These are phyloP conservation scores for Streptopelia turtur DNA, from an alignment of 2,797 vertebrate genomes.

Conservation along the genomic window DNA sequence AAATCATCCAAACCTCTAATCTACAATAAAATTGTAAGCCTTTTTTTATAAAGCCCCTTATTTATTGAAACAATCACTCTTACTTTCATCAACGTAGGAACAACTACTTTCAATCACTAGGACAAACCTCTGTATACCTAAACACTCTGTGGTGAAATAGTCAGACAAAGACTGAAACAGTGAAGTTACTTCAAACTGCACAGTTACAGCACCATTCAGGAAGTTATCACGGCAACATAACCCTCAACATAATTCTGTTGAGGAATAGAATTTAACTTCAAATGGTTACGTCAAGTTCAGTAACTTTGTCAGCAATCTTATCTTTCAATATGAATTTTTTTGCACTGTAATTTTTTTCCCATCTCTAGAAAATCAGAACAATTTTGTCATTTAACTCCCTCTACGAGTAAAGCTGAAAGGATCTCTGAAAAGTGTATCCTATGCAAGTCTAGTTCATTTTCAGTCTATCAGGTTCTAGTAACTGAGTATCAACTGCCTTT, in stretches of 20 bases:
- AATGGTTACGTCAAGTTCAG: not conserved
- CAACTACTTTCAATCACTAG: not conserved
- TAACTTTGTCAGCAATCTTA: not conserved
- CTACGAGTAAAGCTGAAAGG: not conserved
- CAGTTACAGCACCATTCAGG: not conserved
- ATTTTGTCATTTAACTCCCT: not conserved
- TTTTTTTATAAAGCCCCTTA: not conserved
- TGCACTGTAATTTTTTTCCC: not conserved
- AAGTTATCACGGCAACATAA: not conserved
- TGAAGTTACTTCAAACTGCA: not conserved
- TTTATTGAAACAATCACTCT: not conserved
- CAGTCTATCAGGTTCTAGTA: slow-evolving; percentile 20
- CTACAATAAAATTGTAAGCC: not conserved
- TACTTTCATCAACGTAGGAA: not conserved
- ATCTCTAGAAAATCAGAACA: not conserved
- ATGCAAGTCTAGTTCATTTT: slow-evolving; percentile 13
- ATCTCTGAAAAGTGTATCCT: not conserved
- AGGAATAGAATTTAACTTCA: not conserved
- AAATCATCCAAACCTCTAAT: not conserved
- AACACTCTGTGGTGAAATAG: not conserved
- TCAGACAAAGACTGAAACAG: not conserved
- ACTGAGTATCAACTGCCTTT: slow-evolving; percentile 5
- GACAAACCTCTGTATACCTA: not conserved
- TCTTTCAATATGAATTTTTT: not conserved
- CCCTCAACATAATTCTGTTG: not conserved